Base-by-base conservation (phyloP, 1,140 invertebrate species). In the Diplogasteroides magnus region DNA sequence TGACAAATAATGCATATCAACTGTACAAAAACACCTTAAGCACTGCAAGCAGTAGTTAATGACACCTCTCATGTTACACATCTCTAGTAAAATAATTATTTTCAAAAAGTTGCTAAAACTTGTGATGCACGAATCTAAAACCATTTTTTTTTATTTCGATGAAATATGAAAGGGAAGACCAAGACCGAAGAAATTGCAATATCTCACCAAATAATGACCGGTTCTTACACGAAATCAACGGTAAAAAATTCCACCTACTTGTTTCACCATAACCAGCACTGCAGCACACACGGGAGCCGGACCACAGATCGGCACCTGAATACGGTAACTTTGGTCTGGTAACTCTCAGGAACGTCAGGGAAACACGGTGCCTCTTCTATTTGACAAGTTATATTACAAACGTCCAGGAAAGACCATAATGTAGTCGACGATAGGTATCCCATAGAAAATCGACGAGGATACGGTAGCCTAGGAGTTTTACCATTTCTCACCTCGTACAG, bases 191-290 rank as follows among this genome's bases (percentile, higher is more conserved):
- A n/a, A n/a, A n/a, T n/a, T n/a, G n/a, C n/a, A n/a, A n/a, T n/a
- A n/a, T n/a, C n/a, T n/a, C n/a, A n/a, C n/a, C n/a, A n/a, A n/a
- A n/a, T n/a, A n/a, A n/a, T n/a, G n/a, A n/a, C n/a, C n/a, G n/a
- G n/a, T n/a, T n/a, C n/a, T n/a, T n/a, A n/a, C n/a, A n/a, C n/a
- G n/a, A n/a, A n/a, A n/a, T 19, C 29, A 11, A 28, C n/a, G 19
- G 62, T 27, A 19, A 61, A 64, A 67, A 29, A 23, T 57, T 19
- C 27, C 15, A 31, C 57, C 48, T 48, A 80, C 79, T 75, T 81
- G 79, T 71, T 81, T 81, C 25, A 81, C 68, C 23, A 81, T 62
- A 31, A 81, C 75, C 28, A 82, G 57, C 14, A 79, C 73, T n/a
- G 74, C 74, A 13, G 70, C 78, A 56, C 61, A 73, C 23, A 78